These are phyloP conservation scores for Procavia capensis DNA, from an alignment of 2,113 vertebrate genomes.

Conservation along the genomic window DNA sequence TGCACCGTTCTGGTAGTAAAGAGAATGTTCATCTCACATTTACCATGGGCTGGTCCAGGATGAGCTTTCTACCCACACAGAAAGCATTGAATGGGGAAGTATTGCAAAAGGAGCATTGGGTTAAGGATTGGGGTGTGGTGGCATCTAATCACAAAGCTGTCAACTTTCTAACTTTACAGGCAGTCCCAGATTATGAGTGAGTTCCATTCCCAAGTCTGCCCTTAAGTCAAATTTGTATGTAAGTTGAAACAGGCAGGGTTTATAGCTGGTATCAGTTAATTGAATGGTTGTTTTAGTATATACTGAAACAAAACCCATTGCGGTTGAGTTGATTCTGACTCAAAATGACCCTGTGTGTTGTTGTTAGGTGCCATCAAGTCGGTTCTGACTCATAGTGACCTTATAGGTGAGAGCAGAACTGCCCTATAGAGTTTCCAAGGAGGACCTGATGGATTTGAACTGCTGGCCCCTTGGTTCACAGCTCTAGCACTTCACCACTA, in stretches of 20 bases:
- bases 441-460: too few species aligned
- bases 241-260: too few species aligned
- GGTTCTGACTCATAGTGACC: not conserved
- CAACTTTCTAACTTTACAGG: not conserved
- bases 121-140: not conserved
- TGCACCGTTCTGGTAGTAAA: not conserved
- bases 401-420: too few species aligned
- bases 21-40: not conserved
- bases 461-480: too few species aligned
- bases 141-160: not conserved
- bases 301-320: too few species aligned
- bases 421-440: too few species aligned
- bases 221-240: too few species aligned
- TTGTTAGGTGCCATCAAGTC: not conserved
- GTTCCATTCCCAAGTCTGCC: too few species aligned
- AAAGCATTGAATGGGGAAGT: not conserved
- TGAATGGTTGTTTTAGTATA: too few species aligned
- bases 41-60: not conserved
- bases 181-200: too few species aligned
- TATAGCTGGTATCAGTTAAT: too few species aligned
- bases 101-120: accelerated
- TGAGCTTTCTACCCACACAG: not conserved
- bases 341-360: not conserved
- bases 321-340: not conserved
- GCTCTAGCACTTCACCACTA: too few species aligned